Base-by-base conservation (phyloP, 2,797 vertebrate species). In the Cyclopterus lumpus region DNA sequence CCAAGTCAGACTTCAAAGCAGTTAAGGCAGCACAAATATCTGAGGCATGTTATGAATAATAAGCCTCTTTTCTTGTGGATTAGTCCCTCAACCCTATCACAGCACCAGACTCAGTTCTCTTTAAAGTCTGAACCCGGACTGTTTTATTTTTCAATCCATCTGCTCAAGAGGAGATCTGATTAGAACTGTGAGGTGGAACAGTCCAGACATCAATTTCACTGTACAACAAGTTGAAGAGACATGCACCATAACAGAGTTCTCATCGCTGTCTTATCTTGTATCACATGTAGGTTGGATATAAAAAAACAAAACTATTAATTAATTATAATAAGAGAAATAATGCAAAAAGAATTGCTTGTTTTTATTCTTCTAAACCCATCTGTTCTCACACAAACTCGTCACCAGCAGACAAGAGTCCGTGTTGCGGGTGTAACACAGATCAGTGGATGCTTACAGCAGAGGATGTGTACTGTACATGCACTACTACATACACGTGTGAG, bases 391-490 rank as follows among this genome's bases (percentile, higher is more conserved):
- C 28, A 26, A 68, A 28, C 69, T 10, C 74, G 28, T 58, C 58
- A 22, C 40, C 67, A 55, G 69, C 54, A 30, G 77, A 53, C 51
- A 12, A 6, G 2, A 53, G 44, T 55, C 18, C 34, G 54, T 5
- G n/a, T 22, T 71, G 40, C 54, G 55, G 32, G 61, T 67, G 54
- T 58, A 24, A 40, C 60, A 61, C 59, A 51, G 61, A 81, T 75
- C 72, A 64, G 53, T 57, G 78, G 63, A 76, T 22, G 46, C 63
- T 75, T 54, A 11, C 59, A 75, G 66, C 68, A 49, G 73, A 58
- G 30, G 61, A 64, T 81, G 86, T 73, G 40, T 54, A 49, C 71
- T 71, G 61, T 44, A 72, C 38, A 40, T 40, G 36, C 70, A n/a
- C n/a, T n/a, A n/a, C n/a, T n/a, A n/a, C n/a, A 62, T 6, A 53